Evolutionary conservation across 1,140 invertebrate genomes (phyloP).

Genomic region (Drosophila nikananu): DNA sequence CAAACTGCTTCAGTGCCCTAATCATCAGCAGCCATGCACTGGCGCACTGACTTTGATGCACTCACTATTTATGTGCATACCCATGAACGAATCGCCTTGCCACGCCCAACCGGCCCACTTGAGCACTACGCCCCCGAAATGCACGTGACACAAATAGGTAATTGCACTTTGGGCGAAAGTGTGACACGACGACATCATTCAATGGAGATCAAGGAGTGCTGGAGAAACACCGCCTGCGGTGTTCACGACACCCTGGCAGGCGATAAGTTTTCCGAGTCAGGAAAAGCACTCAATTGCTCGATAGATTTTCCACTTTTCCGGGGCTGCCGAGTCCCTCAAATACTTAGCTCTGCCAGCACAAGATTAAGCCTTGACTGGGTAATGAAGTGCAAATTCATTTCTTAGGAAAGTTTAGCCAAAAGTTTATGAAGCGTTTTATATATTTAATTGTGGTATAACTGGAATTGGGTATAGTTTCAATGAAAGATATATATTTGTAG

Average conservation of each 20-base stretch:
- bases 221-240: conserved; percentile 8
- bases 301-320: conserved; percentile 31
- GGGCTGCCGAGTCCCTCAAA: neutral
- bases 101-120: conserved; percentile 15
- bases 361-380: conserved; percentile 4
- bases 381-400: conserved; percentile 26
- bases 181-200: conserved; percentile 40
- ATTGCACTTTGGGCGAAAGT: conserved; percentile 66
- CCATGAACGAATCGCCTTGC: conserved; percentile 11
- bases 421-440: conserved; percentile 12
- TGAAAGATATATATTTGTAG: neutral
- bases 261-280: conserved; percentile 42
- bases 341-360: neutral
- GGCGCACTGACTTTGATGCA: conserved; percentile 65
- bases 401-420: neutral
- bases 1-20: conserved; percentile 67
- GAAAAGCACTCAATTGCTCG: conserved; percentile 40
- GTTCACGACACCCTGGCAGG: conserved; percentile 33
- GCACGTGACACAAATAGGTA: conserved; percentile 75
- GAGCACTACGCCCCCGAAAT: conserved; percentile 20
- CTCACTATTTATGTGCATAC: conserved; percentile 60
- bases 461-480: neutral
- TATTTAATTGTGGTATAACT: neutral
- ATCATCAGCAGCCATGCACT: conserved; percentile 60
- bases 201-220: conserved; percentile 33